Evolutionary conservation across 2,797 vertebrate species (phyloP).

Genomic region (Discoglossus pictus): DNA sequence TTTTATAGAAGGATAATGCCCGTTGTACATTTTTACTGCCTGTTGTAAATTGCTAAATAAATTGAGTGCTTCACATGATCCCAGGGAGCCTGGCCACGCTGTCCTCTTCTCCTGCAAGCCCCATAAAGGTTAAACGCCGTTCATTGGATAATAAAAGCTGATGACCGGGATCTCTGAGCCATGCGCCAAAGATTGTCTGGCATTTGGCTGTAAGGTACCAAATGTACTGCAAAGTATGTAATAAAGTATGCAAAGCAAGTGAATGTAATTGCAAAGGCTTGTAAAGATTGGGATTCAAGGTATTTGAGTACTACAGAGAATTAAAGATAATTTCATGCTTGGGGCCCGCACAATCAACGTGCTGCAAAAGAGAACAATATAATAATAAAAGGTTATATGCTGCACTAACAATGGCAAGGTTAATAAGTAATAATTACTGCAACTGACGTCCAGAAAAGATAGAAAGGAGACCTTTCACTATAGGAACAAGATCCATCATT

Average conservation of each 20-base stretch:
- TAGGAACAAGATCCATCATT: no score
- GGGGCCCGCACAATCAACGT: slow-evolving; percentile 5
- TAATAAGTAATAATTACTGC: no score
- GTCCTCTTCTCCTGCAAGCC: not conserved
- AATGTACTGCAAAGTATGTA: slow-evolving; percentile 47
- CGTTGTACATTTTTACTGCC: slow-evolving; percentile 19
- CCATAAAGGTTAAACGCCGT: slow-evolving; percentile 31
- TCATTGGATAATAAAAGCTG: slow-evolving; percentile 36
- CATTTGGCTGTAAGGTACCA: slow-evolving; percentile 18
- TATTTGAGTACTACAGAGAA: slow-evolving; percentile 23
- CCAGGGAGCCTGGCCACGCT: not conserved
- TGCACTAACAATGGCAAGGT: no score
- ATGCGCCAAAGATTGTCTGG: slow-evolving; percentile 46
- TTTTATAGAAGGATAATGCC: not conserved
- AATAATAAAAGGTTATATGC: no score
- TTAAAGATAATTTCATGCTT: slow-evolving; percentile 24
- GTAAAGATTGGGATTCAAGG: not conserved
- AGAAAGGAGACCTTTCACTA: no score
- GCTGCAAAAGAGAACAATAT: slow-evolving; percentile 1
- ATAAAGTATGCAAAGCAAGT: slow-evolving; percentile 55
- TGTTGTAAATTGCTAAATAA: slow-evolving; percentile 25
- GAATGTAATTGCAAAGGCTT: slow-evolving; percentile 51
- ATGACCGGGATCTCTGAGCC: slow-evolving; percentile 38
- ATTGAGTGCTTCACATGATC: slow-evolving; percentile 2
- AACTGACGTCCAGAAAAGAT: no score